Percentiles rank a stretch among this genome's conserved stretches.
Conservation (phyloP, 1,140 invertebrate genomes). For the Tetramorium simillimum region DNA sequence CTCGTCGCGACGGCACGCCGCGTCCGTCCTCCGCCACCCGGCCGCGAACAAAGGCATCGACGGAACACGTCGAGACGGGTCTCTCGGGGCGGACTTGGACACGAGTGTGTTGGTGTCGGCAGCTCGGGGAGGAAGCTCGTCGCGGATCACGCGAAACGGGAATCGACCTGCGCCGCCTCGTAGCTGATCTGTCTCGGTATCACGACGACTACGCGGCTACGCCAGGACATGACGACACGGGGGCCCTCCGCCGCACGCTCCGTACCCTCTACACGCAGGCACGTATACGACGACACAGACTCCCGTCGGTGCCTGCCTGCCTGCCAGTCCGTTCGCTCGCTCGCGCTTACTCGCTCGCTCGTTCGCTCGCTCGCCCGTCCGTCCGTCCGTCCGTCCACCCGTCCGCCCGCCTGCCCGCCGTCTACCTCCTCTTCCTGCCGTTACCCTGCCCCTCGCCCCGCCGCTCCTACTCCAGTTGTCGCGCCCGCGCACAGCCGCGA, state of each 20-base stretch:
- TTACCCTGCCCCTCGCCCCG: not conserved
- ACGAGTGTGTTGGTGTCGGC: not conserved
- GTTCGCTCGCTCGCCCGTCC: too few relatives aligned
- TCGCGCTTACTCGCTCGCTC: not conserved
- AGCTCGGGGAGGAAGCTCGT: too few relatives aligned
- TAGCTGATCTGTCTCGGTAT: slow-evolving; percentile 25
- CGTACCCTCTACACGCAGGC: slow-evolving; percentile 15
- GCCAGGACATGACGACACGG: slow-evolving; percentile 46
- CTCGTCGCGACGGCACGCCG: slow-evolving; percentile 20
- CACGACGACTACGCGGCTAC: slow-evolving; percentile 21
- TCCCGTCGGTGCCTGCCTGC: not conserved
- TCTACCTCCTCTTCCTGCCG: slow-evolving; percentile 29
- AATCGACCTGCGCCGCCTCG: slow-evolving; percentile 45
- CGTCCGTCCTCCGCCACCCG: slow-evolving; percentile 49
- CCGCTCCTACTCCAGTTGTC: not conserved
- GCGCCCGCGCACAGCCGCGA: not conserved
- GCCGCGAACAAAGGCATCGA: slow-evolving; percentile 79
- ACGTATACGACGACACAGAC: slow-evolving; percentile 25
- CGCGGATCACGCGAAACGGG: slow-evolving; percentile 62
- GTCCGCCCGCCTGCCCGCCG: not conserved
- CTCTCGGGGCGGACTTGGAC: not conserved
- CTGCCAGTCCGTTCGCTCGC: not conserved
- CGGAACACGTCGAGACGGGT: slow-evolving; percentile 27
- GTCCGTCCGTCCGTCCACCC: too few relatives aligned
- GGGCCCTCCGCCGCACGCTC: slow-evolving; percentile 10